Percentiles rank a stretch among this genome's conserved stretches.
phyloP scores from a whole-genome alignment of 2,888 invertebrate species.

The Desoria tigrina region DNA sequence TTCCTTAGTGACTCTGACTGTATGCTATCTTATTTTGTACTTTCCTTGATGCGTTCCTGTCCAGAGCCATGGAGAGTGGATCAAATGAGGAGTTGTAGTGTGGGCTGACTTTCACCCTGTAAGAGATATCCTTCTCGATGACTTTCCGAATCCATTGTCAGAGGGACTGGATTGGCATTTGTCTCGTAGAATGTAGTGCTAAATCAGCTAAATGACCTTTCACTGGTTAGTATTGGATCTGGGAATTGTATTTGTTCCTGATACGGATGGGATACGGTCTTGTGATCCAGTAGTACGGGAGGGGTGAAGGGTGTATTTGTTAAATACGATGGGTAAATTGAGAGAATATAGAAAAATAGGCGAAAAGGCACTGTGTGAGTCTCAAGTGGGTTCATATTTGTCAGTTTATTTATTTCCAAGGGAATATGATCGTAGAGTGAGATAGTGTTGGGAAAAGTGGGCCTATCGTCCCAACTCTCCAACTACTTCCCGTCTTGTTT shows the following conservation, averaged over 20 bases:
- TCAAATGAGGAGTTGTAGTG: no score
- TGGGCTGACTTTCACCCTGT: no score
- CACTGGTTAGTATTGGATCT: neutral
- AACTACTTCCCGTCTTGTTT: neutral
- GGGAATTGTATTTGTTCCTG: neutral
- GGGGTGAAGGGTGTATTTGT: constrained; percentile 18
- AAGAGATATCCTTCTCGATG: no score
- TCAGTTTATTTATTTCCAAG: constrained; percentile 50
- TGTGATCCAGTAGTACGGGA: neutral
- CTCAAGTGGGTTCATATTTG: constrained; percentile 48
- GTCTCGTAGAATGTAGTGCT: no score
- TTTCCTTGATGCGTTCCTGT: no score
- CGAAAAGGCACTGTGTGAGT: constrained; percentile 32
- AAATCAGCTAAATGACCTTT: no score
- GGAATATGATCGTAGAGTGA: constrained; percentile 36
- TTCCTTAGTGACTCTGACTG: no score
- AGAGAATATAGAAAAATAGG: constrained; percentile 28
- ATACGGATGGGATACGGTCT: no score
- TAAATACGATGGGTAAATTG: constrained; percentile 34
- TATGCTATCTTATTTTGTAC: no score
- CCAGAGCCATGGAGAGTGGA: no score
- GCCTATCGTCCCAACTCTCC: neutral
- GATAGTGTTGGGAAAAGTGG: constrained; percentile 4
- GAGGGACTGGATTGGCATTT: no score
- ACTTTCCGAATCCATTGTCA: no score